A percentile compares a stretch with the other conserved stretches of the same genome.
These are phyloP conservation scores for Andrena minutula DNA, from an alignment of 2,888 invertebrate species.

Conservation along the genomic window DNA sequence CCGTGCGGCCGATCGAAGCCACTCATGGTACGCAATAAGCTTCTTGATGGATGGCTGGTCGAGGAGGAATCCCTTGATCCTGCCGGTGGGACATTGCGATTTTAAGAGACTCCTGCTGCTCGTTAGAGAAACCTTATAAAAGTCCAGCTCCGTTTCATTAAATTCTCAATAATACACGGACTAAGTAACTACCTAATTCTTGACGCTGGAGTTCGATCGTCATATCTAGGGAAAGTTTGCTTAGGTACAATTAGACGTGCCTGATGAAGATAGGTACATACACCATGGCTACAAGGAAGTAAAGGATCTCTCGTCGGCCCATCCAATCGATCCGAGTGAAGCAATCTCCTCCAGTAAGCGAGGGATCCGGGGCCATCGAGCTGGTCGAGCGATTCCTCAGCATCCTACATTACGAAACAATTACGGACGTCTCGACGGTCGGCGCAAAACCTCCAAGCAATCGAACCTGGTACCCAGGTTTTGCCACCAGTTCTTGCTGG, in stretches of 20 bases:
- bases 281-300: too few relatives aligned
- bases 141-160: too few relatives aligned
- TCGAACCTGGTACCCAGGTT: slow-evolving; percentile 11
- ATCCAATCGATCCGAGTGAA: not conserved
- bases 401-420: slow-evolving; percentile 2
- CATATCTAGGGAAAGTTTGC: too few relatives aligned
- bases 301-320: not conserved
- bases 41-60: slow-evolving; percentile 60
- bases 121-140: not conserved
- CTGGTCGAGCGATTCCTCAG: not conserved
- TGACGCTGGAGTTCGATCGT: too few relatives aligned
- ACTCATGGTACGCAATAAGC: slow-evolving; percentile 39
- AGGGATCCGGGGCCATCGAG: not conserved
- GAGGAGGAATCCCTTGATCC: slow-evolving; percentile 25
- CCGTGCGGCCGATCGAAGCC: slow-evolving; percentile 73
- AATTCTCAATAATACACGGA: too few relatives aligned
- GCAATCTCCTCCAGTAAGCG: not conserved
- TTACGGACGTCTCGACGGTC: slow-evolving; percentile 5
- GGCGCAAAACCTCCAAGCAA: slow-evolving; percentile 14
- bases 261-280: too few relatives aligned
- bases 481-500: slow-evolving; percentile 35
- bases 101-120: not conserved
- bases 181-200: too few relatives aligned
- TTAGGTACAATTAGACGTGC: too few relatives aligned
- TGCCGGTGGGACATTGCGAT: not conserved